A percentile compares a stretch with the other conserved stretches of the same genome.
phyloP scores from a whole-genome alignment of 2,113 vertebrate species.

The Heteronetta atricapilla region DNA sequence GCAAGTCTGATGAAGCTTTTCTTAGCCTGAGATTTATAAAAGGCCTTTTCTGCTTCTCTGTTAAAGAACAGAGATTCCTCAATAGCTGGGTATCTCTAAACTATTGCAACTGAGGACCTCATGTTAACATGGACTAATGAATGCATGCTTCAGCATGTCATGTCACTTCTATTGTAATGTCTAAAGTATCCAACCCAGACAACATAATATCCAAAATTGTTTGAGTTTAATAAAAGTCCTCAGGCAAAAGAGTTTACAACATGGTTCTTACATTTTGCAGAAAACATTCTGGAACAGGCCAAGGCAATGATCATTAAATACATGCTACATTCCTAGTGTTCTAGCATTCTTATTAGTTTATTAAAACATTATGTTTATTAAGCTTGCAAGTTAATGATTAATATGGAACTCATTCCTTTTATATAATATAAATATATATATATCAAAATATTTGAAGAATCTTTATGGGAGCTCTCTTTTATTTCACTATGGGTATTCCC shows the following conservation, averaged over 20 bases:
- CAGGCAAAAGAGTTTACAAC: not conserved
- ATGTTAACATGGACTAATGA: not conserved
- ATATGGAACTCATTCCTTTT: not conserved
- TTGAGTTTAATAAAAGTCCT: conserved; percentile 17
- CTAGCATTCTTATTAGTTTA: not conserved
- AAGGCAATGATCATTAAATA: not conserved
- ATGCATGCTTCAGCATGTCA: not conserved
- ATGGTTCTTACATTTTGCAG: conserved; percentile 32
- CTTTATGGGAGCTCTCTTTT: not conserved
- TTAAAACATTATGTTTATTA: conserved; percentile 15
- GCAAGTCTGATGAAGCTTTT: not conserved
- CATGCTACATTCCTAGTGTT: not conserved
- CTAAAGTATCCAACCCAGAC: not conserved
- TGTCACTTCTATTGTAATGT: not conserved
- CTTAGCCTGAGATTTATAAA: not conserved
- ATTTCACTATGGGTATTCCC: not conserved
- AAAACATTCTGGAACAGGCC: conserved; percentile 10
- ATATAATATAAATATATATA: not conserved
- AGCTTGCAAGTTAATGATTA: not conserved
- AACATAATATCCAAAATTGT: not conserved
- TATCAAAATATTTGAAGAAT: not conserved
- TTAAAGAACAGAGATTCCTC: not conserved
- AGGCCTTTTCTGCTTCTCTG: not conserved
- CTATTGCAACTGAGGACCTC: not conserved
- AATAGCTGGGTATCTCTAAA: not conserved